Evolutionary conservation across 2,113 vertebrate species (phyloP).

Genomic region (Pedetes capensis): DNA sequence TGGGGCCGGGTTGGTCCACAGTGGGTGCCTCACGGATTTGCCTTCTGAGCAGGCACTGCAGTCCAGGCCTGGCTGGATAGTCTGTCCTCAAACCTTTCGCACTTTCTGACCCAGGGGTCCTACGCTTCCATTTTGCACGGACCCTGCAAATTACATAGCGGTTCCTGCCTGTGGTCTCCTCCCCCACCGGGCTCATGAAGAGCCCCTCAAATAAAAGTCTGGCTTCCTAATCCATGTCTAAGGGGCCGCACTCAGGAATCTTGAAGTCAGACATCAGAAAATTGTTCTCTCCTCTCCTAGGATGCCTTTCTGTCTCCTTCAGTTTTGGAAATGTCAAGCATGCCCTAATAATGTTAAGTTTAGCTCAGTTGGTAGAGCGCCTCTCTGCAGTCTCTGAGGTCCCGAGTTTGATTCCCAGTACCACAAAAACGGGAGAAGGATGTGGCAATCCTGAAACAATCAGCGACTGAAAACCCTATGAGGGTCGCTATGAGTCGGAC

Average conservation of each 20-base stretch:
- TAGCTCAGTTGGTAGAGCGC: no score
- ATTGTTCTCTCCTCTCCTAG: fast-evolving
- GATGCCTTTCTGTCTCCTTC: no score
- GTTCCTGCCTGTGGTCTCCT: background rate
- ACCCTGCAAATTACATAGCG: background rate
- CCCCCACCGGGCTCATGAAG: fast-evolving
- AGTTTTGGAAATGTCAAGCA: background rate
- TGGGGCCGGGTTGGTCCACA: no score
- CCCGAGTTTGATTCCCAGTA: no score
- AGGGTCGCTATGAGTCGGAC: no score
- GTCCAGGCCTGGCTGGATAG: background rate
- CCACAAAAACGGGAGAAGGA: no score
- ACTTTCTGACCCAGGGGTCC: background rate
- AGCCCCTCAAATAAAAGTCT: background rate
- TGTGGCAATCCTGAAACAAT: no score
- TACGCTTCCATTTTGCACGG: background rate
- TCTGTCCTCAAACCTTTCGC: background rate
- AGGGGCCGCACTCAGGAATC: background rate
- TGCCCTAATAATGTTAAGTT: fast-evolving
- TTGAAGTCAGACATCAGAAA: background rate
- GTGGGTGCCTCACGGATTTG: background rate
- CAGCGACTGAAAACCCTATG: no score
- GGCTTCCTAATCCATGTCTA: background rate
- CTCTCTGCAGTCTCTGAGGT: no score
- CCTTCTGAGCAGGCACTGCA: background rate